phyloP scores from a whole-genome alignment of 2,888 invertebrate genomes.

The Parnassius apollo region DNA sequence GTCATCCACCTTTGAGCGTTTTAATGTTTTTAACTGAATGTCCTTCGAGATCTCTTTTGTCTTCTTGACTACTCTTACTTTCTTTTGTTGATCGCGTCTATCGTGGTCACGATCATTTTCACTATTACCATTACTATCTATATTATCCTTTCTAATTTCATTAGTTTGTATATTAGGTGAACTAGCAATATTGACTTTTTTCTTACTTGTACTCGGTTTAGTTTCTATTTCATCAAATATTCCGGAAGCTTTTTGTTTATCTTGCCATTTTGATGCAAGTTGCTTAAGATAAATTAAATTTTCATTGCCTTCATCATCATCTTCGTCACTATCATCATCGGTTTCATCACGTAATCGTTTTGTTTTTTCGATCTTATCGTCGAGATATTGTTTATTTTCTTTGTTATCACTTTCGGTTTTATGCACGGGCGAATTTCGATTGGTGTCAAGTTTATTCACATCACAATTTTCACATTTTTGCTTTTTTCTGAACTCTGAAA shows the following conservation, averaged over 20 bases:
- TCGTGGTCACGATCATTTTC: conserved; percentile 8
- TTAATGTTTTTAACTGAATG: too few species aligned
- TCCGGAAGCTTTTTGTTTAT: conserved; percentile 33
- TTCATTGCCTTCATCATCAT: conserved; percentile 39
- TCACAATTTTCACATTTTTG: conserved; percentile 71
- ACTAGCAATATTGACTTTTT: conserved; percentile 3
- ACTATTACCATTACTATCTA: conserved; percentile 30
- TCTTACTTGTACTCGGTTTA: conserved; percentile 22
- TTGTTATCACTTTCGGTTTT: conserved; percentile 64
- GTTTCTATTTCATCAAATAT: conserved; percentile 30
- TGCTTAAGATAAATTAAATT: conserved; percentile 23
- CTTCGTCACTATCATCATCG: conserved; percentile 48
- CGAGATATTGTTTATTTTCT: conserved; percentile 52
- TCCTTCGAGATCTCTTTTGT: too few species aligned
- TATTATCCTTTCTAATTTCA: conserved; percentile 16
- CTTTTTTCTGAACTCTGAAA: conserved; percentile 46
- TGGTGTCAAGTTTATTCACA: conserved; percentile 55
- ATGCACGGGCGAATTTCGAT: conserved; percentile 56
- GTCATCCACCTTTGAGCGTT: conserved; percentile 25
- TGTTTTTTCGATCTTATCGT: conserved; percentile 47
- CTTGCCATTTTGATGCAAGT: conserved; percentile 38
- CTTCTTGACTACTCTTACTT: not conserved
- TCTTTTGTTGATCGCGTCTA: conserved; percentile 7
- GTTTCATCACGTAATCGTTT: conserved; percentile 33
- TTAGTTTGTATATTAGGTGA: conserved; percentile 10